These are phyloP conservation scores for Psettodes erumei DNA, from an alignment of 2,113 vertebrate species.

Conservation along the genomic window DNA sequence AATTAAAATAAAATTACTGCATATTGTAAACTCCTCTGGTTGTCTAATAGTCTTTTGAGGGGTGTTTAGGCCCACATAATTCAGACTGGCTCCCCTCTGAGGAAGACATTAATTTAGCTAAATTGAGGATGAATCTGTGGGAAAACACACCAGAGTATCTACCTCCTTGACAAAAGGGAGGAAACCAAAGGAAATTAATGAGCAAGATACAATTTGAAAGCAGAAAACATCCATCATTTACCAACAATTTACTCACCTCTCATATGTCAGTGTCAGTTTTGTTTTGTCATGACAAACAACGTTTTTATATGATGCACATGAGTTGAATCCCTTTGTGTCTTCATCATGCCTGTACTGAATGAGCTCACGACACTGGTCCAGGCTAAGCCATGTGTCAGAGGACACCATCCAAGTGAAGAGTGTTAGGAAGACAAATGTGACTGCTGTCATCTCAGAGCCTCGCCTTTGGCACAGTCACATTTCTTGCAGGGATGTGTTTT, in stretches of 20 bases:
- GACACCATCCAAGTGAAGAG: constrained; percentile 70
- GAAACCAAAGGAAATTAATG: neutral
- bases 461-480: constrained; percentile 54
- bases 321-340: constrained; percentile 22
- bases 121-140: constrained; percentile 21
- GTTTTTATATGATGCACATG: constrained; percentile 22
- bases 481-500: constrained; percentile 61
- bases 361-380: constrained; percentile 27
- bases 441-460: constrained; percentile 79
- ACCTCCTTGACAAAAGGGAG: neutral
- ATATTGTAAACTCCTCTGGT: constrained; percentile 27
- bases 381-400: constrained; percentile 45
- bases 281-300: constrained; percentile 36
- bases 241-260: constrained; percentile 73
- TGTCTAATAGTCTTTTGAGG: constrained; percentile 37
- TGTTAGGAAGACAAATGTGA: constrained; percentile 67
- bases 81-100: constrained; percentile 15
- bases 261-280: constrained; percentile 18
- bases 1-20: constrained; percentile 5
- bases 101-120: constrained; percentile 41
- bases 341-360: constrained; percentile 13
- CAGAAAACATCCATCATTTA: neutral
- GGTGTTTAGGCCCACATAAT: constrained; percentile 31
- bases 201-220: neutral
- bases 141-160: neutral